These are phyloP conservation scores for Acipenser oxyrinchus DNA, from an alignment of 2,797 vertebrate genomes.

Conservation along the genomic window DNA sequence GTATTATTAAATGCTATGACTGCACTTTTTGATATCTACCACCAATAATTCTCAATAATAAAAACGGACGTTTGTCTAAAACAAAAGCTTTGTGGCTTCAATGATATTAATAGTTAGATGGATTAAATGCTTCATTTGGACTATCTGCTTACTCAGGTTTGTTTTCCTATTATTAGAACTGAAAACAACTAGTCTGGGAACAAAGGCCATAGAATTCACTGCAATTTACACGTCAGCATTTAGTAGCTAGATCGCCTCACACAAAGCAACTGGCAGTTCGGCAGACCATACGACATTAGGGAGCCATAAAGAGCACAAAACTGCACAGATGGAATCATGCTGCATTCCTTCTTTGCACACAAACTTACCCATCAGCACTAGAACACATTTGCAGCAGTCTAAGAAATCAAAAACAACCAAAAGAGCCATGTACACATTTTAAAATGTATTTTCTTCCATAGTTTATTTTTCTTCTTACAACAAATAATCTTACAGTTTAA, in stretches of 20 bases:
- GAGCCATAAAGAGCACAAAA: constrained; percentile 31
- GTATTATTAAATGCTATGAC: no score
- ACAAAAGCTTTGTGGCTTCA: background rate
- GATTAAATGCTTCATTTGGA: constrained; percentile 28
- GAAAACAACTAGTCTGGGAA: constrained; percentile 30
- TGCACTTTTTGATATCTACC: no score
- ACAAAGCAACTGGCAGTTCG: constrained; percentile 37
- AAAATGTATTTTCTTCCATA: no score
- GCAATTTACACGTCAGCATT: constrained; percentile 47
- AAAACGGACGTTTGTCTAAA: no score
- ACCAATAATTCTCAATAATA: no score
- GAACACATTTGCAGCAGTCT: constrained; percentile 77
- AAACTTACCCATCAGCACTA: constrained; percentile 86
- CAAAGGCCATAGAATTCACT: constrained; percentile 30
- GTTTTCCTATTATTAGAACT: constrained; percentile 33
- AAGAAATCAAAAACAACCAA: constrained; percentile 72
- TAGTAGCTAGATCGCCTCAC: constrained; percentile 52
- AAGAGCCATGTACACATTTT: constrained; percentile 37
- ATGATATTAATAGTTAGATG: constrained; percentile 17
- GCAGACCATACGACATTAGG: constrained; percentile 50
- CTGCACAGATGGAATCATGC: constrained; percentile 43
- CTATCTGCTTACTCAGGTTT: constrained; percentile 29
- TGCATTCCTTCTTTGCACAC: constrained; percentile 45
- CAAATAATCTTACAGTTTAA: no score
- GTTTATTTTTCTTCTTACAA: no score